phyloP scores from a whole-genome alignment of 2,888 invertebrate genomes.

The Tetanocera ferruginea region DNA sequence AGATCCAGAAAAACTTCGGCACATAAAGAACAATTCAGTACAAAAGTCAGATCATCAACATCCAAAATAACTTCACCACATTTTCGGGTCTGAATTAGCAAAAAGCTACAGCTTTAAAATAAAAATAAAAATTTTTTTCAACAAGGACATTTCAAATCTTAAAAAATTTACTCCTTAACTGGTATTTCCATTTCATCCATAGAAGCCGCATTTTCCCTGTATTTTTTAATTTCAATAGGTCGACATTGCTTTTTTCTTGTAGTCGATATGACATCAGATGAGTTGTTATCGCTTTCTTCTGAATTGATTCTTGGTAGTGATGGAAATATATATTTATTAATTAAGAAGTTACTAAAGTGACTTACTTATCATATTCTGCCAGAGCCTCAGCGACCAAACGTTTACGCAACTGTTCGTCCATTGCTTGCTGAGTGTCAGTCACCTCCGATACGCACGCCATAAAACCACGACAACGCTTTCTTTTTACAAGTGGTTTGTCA shows the following conservation, averaged over 20 bases:
- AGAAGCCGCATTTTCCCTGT: not conserved
- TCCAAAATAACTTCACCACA: slow-evolving; percentile 25
- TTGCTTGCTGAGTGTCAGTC: not conserved
- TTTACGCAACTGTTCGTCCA: not conserved
- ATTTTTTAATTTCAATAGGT: too few species aligned
- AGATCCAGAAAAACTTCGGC: not conserved
- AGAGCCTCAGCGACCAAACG: not conserved
- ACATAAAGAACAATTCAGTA: slow-evolving; percentile 14
- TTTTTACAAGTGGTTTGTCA: too few species aligned
- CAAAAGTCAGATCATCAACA: slow-evolving; percentile 7
- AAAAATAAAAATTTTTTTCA: not conserved
- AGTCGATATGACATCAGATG: too few species aligned
- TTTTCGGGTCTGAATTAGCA: slow-evolving; percentile 3
- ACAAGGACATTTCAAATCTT: not conserved
- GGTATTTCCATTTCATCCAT: slow-evolving; percentile 10
- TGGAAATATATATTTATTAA: not conserved
- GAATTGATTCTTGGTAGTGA: too few species aligned
- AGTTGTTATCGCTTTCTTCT: not conserved
- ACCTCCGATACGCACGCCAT: not conserved
- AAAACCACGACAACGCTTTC: not conserved
- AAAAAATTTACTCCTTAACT: not conserved
- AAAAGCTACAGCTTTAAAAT: not conserved
- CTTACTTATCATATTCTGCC: not conserved
- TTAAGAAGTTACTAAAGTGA: not conserved
- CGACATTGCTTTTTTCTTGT: too few species aligned